These are phyloP conservation scores for Mellivora capensis DNA, from an alignment of 2,113 vertebrate genomes.

Conservation along the genomic window DNA sequence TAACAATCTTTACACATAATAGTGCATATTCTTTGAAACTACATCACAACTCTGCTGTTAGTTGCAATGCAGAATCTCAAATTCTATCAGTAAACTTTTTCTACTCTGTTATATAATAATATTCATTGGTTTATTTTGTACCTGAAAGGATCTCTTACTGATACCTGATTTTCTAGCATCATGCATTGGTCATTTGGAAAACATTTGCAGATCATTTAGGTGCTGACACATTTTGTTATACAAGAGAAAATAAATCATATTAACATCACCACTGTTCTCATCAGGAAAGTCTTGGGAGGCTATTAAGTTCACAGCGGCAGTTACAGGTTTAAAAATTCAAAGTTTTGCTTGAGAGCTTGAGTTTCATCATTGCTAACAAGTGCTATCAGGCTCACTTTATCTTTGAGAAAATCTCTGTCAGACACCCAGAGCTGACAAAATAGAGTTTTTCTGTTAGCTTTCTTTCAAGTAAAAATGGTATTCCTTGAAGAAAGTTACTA, in stretches of 20 bases:
- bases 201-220: background rate
- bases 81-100: background rate
- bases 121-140: slow-evolving; percentile 12
- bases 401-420: background rate
- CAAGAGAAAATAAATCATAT: background rate
- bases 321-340: background rate
- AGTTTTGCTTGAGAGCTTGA: background rate
- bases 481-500: background rate
- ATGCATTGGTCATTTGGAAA: background rate
- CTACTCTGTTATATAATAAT: background rate
- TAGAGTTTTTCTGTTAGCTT: background rate
- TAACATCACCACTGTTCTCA: background rate
- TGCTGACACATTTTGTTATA: background rate
- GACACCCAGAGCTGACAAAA: background rate
- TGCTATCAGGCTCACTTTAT: background rate
- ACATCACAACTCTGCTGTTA: background rate
- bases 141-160: background rate
- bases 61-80: background rate
- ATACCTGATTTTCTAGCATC: background rate
- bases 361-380: background rate
- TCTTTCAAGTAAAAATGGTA: slow-evolving; percentile 31
- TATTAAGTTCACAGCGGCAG: background rate
- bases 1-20: background rate
- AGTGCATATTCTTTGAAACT: background rate
- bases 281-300: background rate